Percentiles rank a stretch among this genome's conserved stretches.
phyloP scores from a whole-genome alignment of 2,888 invertebrate species.

The Cenopis cana region DNA sequence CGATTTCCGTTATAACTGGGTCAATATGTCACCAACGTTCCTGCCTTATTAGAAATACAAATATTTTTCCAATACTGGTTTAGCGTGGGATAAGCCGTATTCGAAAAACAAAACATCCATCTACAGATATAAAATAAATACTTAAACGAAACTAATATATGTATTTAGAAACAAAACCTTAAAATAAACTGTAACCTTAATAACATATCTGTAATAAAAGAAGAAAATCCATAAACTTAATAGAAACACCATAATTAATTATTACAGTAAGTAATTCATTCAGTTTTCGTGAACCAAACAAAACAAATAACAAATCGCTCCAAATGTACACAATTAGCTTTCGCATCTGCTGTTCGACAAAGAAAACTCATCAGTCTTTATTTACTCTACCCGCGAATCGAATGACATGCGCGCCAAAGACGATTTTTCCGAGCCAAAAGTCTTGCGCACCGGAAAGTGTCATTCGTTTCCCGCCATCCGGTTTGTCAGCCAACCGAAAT shows the following conservation, averaged over 20 bases:
- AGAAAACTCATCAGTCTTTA: slow-evolving; percentile 32
- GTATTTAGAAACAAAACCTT: neutral
- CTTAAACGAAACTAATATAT: no score
- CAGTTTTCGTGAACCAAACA: slow-evolving; percentile 20
- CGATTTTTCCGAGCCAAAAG: slow-evolving; percentile 75
- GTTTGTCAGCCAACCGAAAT: slow-evolving; percentile 82
- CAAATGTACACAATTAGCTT: slow-evolving; percentile 12
- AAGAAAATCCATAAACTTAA: neutral
- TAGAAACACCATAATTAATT: slow-evolving; percentile 2
- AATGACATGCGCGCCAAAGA: slow-evolving; percentile 72
- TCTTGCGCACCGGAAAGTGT: slow-evolving; percentile 78
- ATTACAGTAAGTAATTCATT: neutral
- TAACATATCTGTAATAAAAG: neutral
- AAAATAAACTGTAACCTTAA: neutral
- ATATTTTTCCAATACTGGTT: slow-evolving; percentile 10
- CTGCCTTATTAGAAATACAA: neutral
- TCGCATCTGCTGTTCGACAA: slow-evolving; percentile 25
- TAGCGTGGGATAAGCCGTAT: neutral
- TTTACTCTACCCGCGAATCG: slow-evolving; percentile 53
- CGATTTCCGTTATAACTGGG: slow-evolving; percentile 73
- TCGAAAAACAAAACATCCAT: neutral
- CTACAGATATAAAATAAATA: neutral
- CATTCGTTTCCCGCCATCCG: slow-evolving; percentile 82
- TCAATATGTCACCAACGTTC: slow-evolving; percentile 65
- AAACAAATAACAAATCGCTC: slow-evolving; percentile 25